A percentile compares a stretch with the other conserved stretches of the same genome.
phyloP scores from a whole-genome alignment of 2,888 invertebrate species.

The Galerucella pusilla region DNA sequence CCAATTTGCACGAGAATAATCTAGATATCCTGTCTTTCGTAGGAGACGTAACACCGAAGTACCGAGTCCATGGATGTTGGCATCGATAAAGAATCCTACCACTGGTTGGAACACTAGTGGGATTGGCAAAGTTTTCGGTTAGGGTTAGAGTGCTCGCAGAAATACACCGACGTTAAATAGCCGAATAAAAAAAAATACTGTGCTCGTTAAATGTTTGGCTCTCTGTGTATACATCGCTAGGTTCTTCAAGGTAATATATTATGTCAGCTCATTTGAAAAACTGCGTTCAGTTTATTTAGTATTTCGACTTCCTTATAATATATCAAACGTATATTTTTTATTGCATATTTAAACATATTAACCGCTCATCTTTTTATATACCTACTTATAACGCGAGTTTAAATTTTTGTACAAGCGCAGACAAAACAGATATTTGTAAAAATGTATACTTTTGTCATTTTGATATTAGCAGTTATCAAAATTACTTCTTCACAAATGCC shows the following conservation, averaged over 20 bases:
- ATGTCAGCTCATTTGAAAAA: not conserved
- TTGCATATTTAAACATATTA: slow-evolving; percentile 17
- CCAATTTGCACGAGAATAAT: too few species aligned
- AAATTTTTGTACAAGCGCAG: not conserved
- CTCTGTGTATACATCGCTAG: not conserved
- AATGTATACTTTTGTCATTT: slow-evolving; percentile 28
- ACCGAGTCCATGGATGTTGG: too few species aligned
- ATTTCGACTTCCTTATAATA: slow-evolving; percentile 1
- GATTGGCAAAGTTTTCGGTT: too few species aligned
- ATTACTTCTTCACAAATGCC: slow-evolving; percentile 69
- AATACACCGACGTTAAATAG: too few species aligned
- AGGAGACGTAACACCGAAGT: too few species aligned
- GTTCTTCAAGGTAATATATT: not conserved
- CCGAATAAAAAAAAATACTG: too few species aligned
- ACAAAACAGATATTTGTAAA: slow-evolving; percentile 3
- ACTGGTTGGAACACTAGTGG: too few species aligned
- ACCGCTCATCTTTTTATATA: not conserved
- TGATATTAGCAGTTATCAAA: slow-evolving; percentile 28
- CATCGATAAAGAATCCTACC: too few species aligned
- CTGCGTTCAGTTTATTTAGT: not conserved
- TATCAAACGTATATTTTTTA: slow-evolving; percentile 7
- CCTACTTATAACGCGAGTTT: not conserved
- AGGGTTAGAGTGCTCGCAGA: too few species aligned
- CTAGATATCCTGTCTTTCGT: too few species aligned
- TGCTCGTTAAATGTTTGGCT: not conserved